These are phyloP conservation scores for Capitella teleta DNA, from an alignment of 1,140 invertebrate species.

Conservation along the genomic window DNA sequence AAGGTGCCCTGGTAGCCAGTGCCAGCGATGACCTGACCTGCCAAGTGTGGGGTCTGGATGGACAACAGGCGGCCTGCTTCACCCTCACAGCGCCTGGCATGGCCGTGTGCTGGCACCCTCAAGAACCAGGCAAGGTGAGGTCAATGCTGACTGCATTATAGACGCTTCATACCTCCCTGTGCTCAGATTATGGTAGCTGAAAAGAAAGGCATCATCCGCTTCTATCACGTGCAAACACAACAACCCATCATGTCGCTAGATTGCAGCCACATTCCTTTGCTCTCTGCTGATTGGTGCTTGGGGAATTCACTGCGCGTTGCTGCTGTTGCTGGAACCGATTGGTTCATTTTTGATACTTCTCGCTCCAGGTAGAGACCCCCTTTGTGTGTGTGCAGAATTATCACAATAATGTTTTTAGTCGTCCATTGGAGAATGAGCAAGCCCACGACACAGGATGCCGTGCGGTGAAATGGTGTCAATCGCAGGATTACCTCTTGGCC, in stretches of 20 bases:
- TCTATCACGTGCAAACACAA: slow-evolving; percentile 59
- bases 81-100: slow-evolving; percentile 56
- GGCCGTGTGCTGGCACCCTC: slow-evolving; percentile 56
- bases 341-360: slow-evolving; percentile 38
- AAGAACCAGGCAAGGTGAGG: slow-evolving; percentile 54
- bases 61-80: slow-evolving; percentile 43
- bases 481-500: slow-evolving; percentile 27
- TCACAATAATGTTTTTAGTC: slow-evolving; percentile 18
- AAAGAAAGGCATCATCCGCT: slow-evolving; percentile 58
- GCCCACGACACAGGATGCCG: slow-evolving; percentile 27
- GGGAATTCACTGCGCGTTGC: slow-evolving; percentile 51
- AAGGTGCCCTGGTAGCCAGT: slow-evolving; percentile 56
- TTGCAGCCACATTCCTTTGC: slow-evolving; percentile 51
- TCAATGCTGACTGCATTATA: background rate
- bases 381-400: background rate
- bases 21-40: slow-evolving; percentile 66
- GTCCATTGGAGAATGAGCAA: slow-evolving; percentile 29
- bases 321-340: slow-evolving; percentile 35
- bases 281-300: slow-evolving; percentile 58
- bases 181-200: slow-evolving; percentile 57
- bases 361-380: slow-evolving; percentile 28
- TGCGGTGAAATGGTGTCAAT: slow-evolving; percentile 28
- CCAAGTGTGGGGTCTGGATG: slow-evolving; percentile 54
- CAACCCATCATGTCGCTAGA: slow-evolving; percentile 61
- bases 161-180: background rate